A percentile compares a stretch with the other conserved stretches of the same genome.
These are phyloP conservation scores for Hydra vulgaris DNA, from an alignment of 30 jellyfish, hydroid and myxozoan genomes.

Conservation along the genomic window DNA sequence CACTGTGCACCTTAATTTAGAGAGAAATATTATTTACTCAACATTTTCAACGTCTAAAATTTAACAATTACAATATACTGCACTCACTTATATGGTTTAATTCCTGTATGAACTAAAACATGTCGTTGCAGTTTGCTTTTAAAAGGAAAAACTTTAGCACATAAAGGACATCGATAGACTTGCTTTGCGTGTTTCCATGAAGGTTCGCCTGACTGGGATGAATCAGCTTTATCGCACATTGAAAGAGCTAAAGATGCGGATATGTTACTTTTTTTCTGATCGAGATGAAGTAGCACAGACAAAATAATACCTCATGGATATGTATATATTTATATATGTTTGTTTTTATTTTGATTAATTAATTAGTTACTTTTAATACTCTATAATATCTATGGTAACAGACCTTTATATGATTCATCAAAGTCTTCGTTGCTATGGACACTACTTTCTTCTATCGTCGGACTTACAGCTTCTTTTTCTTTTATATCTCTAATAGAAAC, in stretches of 20 bases:
- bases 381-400: not conserved
- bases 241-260: not conserved
- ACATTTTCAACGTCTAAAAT: not conserved
- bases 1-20: conserved; percentile 68
- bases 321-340: too few relatives aligned
- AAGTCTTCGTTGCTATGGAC: not conserved
- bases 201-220: conserved; percentile 50
- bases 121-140: conserved; percentile 94
- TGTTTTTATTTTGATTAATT: too few relatives aligned
- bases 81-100: not conserved
- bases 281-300: not conserved
- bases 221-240: not conserved
- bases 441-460: not conserved
- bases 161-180: conserved; percentile 91
- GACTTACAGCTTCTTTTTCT: not conserved
- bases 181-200: conserved; percentile 98
- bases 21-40: not conserved
- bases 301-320: too few relatives aligned
- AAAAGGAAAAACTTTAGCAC: conserved; percentile 95
- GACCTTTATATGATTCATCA: not conserved
- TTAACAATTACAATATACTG: not conserved
- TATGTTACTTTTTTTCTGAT: not conserved
- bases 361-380: too few relatives aligned
- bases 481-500: not conserved
- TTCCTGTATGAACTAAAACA: conserved; percentile 46